Evolutionary conservation across 2,113 vertebrate genomes (phyloP).

Genomic region (Lampris incognitus): DNA sequence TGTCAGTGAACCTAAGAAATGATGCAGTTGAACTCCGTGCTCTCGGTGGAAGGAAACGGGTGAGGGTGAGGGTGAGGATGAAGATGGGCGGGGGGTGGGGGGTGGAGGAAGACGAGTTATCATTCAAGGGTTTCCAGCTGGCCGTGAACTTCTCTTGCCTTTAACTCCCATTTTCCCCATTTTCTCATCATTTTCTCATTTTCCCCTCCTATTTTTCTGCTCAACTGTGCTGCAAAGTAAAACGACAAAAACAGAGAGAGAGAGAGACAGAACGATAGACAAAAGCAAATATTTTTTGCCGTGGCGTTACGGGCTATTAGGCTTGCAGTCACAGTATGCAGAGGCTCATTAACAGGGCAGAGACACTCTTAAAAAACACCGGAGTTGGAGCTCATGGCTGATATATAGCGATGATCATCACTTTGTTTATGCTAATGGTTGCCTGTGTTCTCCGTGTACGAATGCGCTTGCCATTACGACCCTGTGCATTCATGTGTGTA

Average conservation of each 20-base stretch:
- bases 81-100: not conserved
- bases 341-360: constrained; percentile 67
- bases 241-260: constrained; percentile 5
- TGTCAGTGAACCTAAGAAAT: constrained; percentile 76
- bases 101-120: constrained; percentile 27
- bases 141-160: constrained; percentile 31
- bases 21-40: constrained; percentile 69
- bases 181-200: constrained; percentile 15
- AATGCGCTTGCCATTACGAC: constrained; percentile 22
- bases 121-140: constrained; percentile 34
- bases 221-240: constrained; percentile 55
- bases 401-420: constrained; percentile 63
- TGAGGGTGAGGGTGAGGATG: not conserved
- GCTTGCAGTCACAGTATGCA: constrained; percentile 67
- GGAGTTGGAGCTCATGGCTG: constrained; percentile 40
- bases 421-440: constrained; percentile 63
- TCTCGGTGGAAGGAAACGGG: constrained; percentile 27
- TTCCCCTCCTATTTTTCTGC: constrained; percentile 47
- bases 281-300: constrained; percentile 63
- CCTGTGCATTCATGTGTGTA: constrained; percentile 3
- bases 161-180: constrained; percentile 24
- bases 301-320: constrained; percentile 69
- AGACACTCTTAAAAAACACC: constrained; percentile 64
- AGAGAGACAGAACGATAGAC: not conserved
- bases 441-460: constrained; percentile 42